These are phyloP conservation scores for Atractosteus spatula DNA, from an alignment of 2,113 vertebrate species.

Conservation along the genomic window DNA sequence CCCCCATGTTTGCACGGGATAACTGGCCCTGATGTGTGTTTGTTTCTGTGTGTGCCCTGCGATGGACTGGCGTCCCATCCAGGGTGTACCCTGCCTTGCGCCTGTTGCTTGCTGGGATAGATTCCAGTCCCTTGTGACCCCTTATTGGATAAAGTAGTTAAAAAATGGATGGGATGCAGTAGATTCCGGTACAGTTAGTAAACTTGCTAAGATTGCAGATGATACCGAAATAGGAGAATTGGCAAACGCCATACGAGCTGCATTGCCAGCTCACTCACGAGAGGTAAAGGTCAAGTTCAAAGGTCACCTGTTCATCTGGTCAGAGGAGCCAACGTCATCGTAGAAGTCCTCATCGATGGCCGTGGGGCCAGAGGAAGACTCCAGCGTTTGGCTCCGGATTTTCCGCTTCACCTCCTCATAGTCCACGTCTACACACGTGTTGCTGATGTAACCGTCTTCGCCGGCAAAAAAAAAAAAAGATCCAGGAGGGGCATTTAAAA, in stretches of 20 bases:
- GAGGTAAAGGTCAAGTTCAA: too few relatives aligned
- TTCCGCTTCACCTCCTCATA: slow-evolving; percentile 63
- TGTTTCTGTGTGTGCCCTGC: too few relatives aligned
- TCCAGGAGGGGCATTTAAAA: too few relatives aligned
- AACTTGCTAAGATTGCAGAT: background rate
- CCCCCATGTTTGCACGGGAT: too few relatives aligned
- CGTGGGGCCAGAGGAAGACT: slow-evolving; percentile 30
- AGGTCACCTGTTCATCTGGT: slow-evolving; percentile 47
- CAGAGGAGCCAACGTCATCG: slow-evolving; percentile 32
- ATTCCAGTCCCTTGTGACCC: too few relatives aligned
- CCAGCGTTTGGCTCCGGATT: background rate
- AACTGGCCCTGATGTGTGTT: too few relatives aligned
- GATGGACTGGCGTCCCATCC: too few relatives aligned
- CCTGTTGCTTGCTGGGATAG: too few relatives aligned
- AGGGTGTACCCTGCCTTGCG: too few relatives aligned
- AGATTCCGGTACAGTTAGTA: background rate
- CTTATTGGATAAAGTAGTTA: too few relatives aligned
- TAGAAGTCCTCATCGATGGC: slow-evolving; percentile 12
- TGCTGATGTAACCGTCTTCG: slow-evolving; percentile 68
- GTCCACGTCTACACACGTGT: slow-evolving; percentile 64
- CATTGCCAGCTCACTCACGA: too few relatives aligned
- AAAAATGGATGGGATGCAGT: too few relatives aligned
- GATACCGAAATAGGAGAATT: background rate
- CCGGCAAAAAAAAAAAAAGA: background rate
- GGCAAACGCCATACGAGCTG: background rate